Base-by-base conservation (phyloP, 2,797 vertebrate species). In the Numenius phaeopus region DNA sequence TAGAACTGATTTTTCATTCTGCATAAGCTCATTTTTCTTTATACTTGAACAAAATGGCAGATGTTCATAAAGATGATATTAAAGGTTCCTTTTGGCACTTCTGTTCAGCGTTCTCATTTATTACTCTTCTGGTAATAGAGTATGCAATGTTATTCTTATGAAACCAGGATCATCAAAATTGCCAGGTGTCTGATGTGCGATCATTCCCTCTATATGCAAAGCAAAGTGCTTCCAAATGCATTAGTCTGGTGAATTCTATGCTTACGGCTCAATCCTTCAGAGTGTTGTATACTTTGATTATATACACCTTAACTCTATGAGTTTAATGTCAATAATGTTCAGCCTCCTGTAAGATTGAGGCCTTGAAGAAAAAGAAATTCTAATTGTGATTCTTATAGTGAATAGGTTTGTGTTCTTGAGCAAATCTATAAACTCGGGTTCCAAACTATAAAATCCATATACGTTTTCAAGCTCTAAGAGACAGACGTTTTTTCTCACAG, bases 11-110 rank as follows among this genome's bases (percentile, higher is more conserved):
- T 91, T 95, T 90, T 83, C 67, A 57, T 90, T 95, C 85, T 7
- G 2, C 44, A 65, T 13, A 77, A 67, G 65, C 30, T 89, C 39
- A 20, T 94, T 94, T 94, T 92, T 97, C 86, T 94, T 97, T 95
- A n/a, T 69, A 77, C 50, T 93, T 91, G 79, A 94, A 94, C 87
- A 95, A 98, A 95, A 97, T 92, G 93, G 95, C 94, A 97, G 85
- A 79, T 90, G 89, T 89, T 95, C 93, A 78, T 90, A 93, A 95
- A 95, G 87, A 65, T 1, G 7, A 65, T 64, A 71, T 71, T 65
- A 90, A 83, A 71, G 80, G 86, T 92, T 96, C 92, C 95, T 96
- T 94, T 94, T 85, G 90, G 94, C 90, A 87, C 83, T 90, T 89
- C 77, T 95, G 71, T 83, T 95, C 76, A 47, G 64, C 26, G 54